Percentiles rank a stretch among this genome's conserved stretches.
These are phyloP conservation scores for Syngnathus scovelli DNA, from an alignment of 2,113 vertebrate genomes.

Conservation along the genomic window DNA sequence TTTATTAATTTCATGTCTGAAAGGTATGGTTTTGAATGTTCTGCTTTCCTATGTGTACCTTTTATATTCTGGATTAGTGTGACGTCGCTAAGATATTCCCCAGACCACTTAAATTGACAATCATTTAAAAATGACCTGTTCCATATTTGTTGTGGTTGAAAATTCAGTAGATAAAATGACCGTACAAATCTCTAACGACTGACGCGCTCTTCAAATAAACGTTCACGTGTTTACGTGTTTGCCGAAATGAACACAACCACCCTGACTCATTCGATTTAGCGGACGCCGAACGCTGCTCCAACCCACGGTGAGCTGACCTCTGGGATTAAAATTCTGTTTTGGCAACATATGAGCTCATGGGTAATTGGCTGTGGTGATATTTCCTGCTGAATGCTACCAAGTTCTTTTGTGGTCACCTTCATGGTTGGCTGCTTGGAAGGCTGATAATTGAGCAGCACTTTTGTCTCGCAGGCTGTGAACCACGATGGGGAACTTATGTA, in stretches of 20 bases:
- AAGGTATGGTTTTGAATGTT: constrained; percentile 5
- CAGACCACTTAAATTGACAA: neutral
- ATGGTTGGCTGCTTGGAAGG: constrained; percentile 39
- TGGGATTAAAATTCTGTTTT: constrained; percentile 72
- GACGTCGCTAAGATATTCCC: neutral
- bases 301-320: constrained; percentile 47
- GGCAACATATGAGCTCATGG: constrained; percentile 70
- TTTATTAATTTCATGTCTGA: neutral
- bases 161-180: too few species aligned
- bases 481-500: constrained; percentile 23
- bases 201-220: neutral
- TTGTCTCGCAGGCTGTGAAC: constrained; percentile 42
- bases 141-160: neutral
- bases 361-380: constrained; percentile 64
- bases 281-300: constrained; percentile 17
- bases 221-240: constrained; percentile 21
- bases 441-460: constrained; percentile 59
- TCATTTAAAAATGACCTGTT: neutral
- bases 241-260: constrained; percentile 4
- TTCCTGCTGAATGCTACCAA: constrained; percentile 67
- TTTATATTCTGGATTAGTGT: neutral
- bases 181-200: too few species aligned
- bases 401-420: constrained; percentile 56
- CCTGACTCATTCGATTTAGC: constrained; percentile 30
- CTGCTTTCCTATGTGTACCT: neutral